phyloP scores from a whole-genome alignment of 2,888 invertebrate species.

The Pristionchus japonicus region DNA sequence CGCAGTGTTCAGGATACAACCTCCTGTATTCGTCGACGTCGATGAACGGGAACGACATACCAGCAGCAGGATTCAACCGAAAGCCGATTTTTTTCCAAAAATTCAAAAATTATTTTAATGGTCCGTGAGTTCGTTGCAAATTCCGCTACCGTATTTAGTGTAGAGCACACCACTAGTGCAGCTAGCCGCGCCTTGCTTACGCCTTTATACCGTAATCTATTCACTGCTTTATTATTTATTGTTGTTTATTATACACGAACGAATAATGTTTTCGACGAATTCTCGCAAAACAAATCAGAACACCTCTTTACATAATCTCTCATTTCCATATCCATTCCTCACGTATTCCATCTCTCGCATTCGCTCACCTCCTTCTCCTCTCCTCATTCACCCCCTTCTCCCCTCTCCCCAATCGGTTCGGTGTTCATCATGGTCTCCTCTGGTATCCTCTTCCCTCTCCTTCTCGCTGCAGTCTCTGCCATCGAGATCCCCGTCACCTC shows the following conservation, averaged over 20 bases:
- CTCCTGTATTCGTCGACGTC: conserved; percentile 28
- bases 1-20: not conserved
- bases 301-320: not conserved
- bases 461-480: not conserved
- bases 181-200: not conserved
- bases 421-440: conserved; percentile 22
- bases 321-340: not conserved
- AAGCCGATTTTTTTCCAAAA: not conserved
- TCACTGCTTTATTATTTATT: not conserved
- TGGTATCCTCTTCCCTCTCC: not conserved
- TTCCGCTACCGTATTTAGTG: not conserved
- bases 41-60: not conserved
- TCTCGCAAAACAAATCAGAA: not conserved
- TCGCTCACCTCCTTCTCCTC: not conserved
- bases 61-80: not conserved
- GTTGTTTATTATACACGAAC: not conserved
- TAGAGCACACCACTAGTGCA: not conserved
- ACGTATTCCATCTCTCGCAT: not conserved
- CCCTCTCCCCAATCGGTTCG: conserved; percentile 5
- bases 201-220: not conserved
- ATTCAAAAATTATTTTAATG: not conserved
- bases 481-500: not conserved
- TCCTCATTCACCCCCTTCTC: not conserved
- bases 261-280: not conserved
- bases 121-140: not conserved